Base-by-base conservation (phyloP, 2,113 vertebrate species). In the Pholis gunnellus region DNA sequence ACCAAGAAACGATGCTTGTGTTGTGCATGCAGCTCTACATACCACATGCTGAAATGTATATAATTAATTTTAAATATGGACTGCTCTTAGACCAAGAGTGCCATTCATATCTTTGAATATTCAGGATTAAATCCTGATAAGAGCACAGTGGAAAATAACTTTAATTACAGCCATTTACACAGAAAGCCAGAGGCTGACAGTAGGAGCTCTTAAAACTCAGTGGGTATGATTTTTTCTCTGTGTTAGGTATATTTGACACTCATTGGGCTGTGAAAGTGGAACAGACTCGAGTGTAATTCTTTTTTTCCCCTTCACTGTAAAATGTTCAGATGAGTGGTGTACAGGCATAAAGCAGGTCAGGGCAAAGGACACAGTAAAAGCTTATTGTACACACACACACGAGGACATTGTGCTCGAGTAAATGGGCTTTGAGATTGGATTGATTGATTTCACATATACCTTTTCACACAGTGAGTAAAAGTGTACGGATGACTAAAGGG, bases 181-280 rank as follows among this genome's bases (percentile, higher is more conserved):
- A 0, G 3, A 11, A 65, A 75, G 48, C 72, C 31, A 18, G 29
- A 44, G 59, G 70, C 60, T 61, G 63, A 25, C 25, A 25, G 54
- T 68, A 15, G 87, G 79, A 73, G 60, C 72, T 67, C 74, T 70
- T 68, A 13, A 15, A 83, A 25, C 70, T 81, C 72, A 64, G 52
- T 42, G 9, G 59, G n/a, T 73, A 22, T 20, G 2, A 67, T 75
- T 65, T 54, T 34, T 50, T 65, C 40, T 6, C 14, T 5, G 44
- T 60, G n/a, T 13, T 54, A 56, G 74, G 64, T 63, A 52, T 40
- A 72, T 77, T 81, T 82, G 67, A 74, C 66, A 64, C 14, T 66
- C 50, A 78, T 6, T 50, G 13, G 64, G 11, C 22, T 64, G 40
- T 56, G 25, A 78, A 78, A 65, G 52, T 52, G 31, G 36, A 34